A percentile compares a stretch with the other conserved stretches of the same genome.
Conservation (phyloP, 2,113 vertebrate species). For the Rhodinocichla rosea region DNA sequence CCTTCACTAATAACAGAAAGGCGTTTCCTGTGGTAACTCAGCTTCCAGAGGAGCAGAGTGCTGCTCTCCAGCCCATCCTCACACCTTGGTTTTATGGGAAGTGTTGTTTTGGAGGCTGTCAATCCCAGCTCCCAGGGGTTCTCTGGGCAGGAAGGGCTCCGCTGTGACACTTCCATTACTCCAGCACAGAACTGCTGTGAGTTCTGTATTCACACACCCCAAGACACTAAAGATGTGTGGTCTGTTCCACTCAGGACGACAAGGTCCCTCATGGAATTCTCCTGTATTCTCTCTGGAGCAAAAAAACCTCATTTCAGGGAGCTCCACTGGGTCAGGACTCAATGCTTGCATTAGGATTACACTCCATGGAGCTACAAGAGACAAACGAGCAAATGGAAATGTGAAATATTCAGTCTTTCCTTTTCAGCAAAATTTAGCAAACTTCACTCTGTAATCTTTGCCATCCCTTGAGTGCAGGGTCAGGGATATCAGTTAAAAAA, state of each 20-base stretch:
- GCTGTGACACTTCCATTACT: not conserved
- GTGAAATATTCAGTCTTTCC: not conserved
- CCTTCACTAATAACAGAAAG: not conserved
- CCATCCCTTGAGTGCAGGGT: not conserved
- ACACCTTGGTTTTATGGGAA: not conserved
- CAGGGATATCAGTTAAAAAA: not conserved
- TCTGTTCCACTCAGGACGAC: not conserved
- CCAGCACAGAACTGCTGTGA: not conserved
- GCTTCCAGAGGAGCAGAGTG: not conserved
- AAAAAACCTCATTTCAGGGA: not conserved
- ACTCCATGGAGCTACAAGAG: not conserved
- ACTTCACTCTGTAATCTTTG: not conserved
- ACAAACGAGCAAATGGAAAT: not conserved
- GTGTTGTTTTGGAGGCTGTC: not conserved
- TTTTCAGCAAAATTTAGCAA: not conserved
- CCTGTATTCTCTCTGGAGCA: not conserved
- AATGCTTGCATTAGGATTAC: not conserved
- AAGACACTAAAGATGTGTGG: not conserved
- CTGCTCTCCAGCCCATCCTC: not conserved
- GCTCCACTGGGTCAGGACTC: not conserved
- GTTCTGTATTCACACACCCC: not conserved
- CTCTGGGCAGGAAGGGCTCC: not conserved
- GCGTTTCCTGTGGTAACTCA: not conserved
- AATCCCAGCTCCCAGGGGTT: not conserved
- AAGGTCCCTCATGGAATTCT: not conserved